Conservation (phyloP, 2,113 vertebrate genomes). For the Cyphomyrus discorhynchus region DNA sequence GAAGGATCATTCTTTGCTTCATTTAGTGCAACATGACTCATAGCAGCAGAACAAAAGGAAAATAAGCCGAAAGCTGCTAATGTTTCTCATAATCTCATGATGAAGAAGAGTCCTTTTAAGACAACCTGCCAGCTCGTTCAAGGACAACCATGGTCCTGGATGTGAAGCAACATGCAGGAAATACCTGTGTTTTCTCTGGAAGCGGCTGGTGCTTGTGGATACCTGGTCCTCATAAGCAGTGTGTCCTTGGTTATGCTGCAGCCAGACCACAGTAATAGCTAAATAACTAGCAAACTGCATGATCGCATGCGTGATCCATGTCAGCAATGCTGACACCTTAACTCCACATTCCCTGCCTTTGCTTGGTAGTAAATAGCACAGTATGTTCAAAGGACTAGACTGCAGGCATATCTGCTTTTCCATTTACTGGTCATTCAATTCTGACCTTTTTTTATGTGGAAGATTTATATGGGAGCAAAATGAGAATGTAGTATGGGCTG, state of each 20-base stretch:
- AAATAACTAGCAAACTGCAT: neutral
- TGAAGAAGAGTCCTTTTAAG: neutral
- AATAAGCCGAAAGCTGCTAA: neutral
- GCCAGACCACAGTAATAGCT: neutral
- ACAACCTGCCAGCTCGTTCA: neutral
- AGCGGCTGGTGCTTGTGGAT: neutral
- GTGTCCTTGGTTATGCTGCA: neutral
- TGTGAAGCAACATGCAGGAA: neutral
- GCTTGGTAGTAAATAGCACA: neutral
- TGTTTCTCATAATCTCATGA: neutral
- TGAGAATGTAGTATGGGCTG: neutral
- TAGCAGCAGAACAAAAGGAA: neutral
- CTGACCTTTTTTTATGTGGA: neutral
- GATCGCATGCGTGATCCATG: neutral
- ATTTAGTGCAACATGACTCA: conserved; percentile 1
- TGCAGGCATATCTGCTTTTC: neutral
- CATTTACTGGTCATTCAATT: neutral
- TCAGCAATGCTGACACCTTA: neutral
- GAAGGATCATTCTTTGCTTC: neutral
- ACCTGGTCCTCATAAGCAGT: neutral
- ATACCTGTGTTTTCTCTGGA: neutral
- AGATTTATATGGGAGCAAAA: neutral
- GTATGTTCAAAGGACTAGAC: neutral
- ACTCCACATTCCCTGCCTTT: neutral
- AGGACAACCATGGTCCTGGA: neutral